These are phyloP conservation scores for Corythornis vintsioides DNA, from an alignment of 2,113 vertebrate genomes.

Conservation along the genomic window DNA sequence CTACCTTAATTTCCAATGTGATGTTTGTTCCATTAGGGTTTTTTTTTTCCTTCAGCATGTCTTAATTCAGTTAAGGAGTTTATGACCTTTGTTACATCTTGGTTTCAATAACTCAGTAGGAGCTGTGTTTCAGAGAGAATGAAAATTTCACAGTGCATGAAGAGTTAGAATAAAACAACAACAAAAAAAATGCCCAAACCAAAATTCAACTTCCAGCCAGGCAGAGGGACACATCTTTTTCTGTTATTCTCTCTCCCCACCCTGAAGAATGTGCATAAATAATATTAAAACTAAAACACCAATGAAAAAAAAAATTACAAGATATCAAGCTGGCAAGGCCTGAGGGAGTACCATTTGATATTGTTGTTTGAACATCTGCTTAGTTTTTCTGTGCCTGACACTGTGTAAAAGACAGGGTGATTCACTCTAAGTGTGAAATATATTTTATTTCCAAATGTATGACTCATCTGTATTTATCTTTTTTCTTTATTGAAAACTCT, in stretches of 20 bases:
- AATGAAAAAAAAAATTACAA: neutral
- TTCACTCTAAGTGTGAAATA: neutral
- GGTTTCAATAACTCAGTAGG: neutral
- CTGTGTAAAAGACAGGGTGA: neutral
- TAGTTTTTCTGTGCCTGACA: neutral
- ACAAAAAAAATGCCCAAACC: neutral
- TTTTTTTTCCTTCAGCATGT: neutral
- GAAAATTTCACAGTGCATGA: neutral
- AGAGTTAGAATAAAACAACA: neutral
- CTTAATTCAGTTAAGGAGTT: neutral
- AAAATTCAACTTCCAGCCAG: neutral
- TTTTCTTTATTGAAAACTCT: neutral
- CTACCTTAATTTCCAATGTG: fast-evolving
- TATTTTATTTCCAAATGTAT: neutral
- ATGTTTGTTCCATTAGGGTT: neutral
- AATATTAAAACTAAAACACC: neutral
- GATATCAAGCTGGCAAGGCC: neutral
- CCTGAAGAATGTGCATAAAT: neutral
- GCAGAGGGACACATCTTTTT: neutral
- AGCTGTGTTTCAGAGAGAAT: neutral
- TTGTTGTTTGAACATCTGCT: neutral
- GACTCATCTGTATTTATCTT: neutral
- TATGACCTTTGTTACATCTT: neutral
- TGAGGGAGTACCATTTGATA: neutral
- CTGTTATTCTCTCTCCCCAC: fast-evolving